These are phyloP conservation scores for Leptinotarsa lineolata DNA, from an alignment of 1,140 invertebrate genomes.

Conservation along the genomic window DNA sequence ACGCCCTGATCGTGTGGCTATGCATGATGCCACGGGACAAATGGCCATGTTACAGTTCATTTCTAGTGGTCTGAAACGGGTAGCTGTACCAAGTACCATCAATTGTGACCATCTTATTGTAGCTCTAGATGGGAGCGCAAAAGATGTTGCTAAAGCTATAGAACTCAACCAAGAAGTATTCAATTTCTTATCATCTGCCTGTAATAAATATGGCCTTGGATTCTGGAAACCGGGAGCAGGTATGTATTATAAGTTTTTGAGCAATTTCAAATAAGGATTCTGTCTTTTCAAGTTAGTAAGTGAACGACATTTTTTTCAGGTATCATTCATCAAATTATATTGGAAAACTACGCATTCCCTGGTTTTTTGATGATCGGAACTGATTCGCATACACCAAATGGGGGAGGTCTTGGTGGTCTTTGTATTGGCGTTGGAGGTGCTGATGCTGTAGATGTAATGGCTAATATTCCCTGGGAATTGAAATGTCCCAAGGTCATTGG, in stretches of 20 bases:
- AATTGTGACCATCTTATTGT: slow-evolving; percentile 99
- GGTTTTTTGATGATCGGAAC: slow-evolving; percentile 97
- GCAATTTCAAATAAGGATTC: too few species aligned
- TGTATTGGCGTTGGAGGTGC: too few species aligned
- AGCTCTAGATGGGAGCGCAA: slow-evolving; percentile 86
- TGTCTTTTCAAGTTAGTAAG: neutral
- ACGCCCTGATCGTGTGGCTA: slow-evolving; percentile 90
- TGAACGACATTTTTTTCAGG: slow-evolving; percentile 33
- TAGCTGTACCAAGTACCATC: slow-evolving; percentile 91
- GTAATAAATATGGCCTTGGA: slow-evolving; percentile 97
- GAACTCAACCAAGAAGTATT: slow-evolving; percentile 98
- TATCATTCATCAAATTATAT: slow-evolving; percentile 99
- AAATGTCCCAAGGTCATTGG: slow-evolving; percentile 90
- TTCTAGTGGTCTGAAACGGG: slow-evolving; percentile 72
- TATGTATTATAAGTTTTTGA: slow-evolving; percentile 11
- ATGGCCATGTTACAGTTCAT: slow-evolving; percentile 99
- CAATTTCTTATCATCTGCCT: slow-evolving; percentile 90
- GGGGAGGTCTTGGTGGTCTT: slow-evolving; percentile 62
- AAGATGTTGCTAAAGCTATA: slow-evolving; percentile 94
- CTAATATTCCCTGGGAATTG: too few species aligned
- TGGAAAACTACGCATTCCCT: slow-evolving; percentile 99
- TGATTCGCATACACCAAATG: slow-evolving; percentile 99
- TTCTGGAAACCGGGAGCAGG: slow-evolving; percentile 99
- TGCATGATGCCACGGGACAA: slow-evolving; percentile 99
- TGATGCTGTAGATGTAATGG: too few species aligned